Conservation (phyloP, 2,113 vertebrate species). For the Larimichthys polyactis region DNA sequence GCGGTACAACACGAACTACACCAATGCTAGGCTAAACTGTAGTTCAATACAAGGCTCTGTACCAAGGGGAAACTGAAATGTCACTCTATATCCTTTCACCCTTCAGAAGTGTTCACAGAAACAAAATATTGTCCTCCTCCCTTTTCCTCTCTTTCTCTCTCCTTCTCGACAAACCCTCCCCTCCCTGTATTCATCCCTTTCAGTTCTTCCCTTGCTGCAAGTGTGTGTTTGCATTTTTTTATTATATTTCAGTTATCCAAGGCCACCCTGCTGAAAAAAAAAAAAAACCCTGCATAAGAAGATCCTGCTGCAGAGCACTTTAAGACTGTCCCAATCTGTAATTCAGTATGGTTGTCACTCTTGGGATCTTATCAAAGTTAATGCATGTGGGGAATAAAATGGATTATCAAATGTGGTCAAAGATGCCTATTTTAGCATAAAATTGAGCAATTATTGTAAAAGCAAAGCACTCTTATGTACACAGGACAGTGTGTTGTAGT, state of each 20-base stretch:
- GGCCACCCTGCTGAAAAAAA: conserved; percentile 78
- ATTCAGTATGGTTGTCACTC: conserved; percentile 70
- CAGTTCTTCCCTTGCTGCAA: conserved; percentile 34
- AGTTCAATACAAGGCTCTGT: conserved; percentile 1
- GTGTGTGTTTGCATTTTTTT: conserved; percentile 75
- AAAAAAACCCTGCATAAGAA: conserved; percentile 60
- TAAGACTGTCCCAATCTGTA: conserved; percentile 54
- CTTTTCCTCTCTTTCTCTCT: conserved; percentile 20
- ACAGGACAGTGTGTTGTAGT: conserved; percentile 29
- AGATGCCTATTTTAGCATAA: conserved; percentile 70
- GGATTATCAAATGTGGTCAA: conserved; percentile 73
- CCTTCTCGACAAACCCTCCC: neutral
- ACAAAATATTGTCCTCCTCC: conserved; percentile 55
- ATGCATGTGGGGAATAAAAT: conserved; percentile 68
- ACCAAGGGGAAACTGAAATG: conserved; percentile 60
- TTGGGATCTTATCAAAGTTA: conserved; percentile 68
- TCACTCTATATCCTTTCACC: conserved; percentile 60
- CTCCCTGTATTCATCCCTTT: conserved; percentile 15
- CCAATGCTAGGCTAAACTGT: conserved; percentile 21
- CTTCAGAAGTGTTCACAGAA: conserved; percentile 63
- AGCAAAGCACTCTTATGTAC: conserved; percentile 49
- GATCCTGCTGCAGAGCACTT: conserved; percentile 67
- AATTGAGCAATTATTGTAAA: conserved; percentile 64
- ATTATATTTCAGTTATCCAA: conserved; percentile 80
- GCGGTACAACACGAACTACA: neutral